These are phyloP conservation scores for Caenorhabditis afra DNA, from an alignment of 2,888 invertebrate species.

Conservation along the genomic window DNA sequence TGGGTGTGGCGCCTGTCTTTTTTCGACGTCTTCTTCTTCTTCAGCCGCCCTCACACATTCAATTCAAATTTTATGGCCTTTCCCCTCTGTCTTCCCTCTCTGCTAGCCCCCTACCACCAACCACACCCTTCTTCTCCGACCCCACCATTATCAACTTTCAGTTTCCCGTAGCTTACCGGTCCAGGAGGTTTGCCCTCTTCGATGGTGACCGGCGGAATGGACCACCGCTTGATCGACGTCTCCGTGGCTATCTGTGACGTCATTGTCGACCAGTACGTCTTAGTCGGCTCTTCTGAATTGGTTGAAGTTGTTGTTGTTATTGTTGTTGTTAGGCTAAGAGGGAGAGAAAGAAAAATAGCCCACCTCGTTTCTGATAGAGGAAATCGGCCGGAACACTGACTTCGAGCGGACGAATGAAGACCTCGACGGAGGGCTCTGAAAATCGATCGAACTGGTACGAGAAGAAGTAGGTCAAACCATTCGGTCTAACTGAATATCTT, in stretches of 20 bases:
- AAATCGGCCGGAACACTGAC: slow-evolving; percentile 64
- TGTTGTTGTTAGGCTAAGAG: not conserved
- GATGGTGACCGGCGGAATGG: slow-evolving; percentile 64
- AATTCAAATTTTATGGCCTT: slow-evolving; percentile 51
- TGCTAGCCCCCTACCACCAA: too few relatives aligned
- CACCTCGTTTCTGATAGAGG: slow-evolving; percentile 38
- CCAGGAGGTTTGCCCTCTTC: slow-evolving; percentile 70
- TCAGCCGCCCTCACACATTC: slow-evolving; percentile 18
- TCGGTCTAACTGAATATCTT: too few relatives aligned
- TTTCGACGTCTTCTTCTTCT: slow-evolving; percentile 1
- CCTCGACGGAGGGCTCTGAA: slow-evolving; percentile 59
- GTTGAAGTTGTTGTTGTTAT: too few relatives aligned
- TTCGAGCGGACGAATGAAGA: slow-evolving; percentile 67
- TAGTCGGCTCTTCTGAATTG: slow-evolving; percentile 26
- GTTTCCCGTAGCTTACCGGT: slow-evolving; percentile 61
- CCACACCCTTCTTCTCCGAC: slow-evolving; percentile 31
- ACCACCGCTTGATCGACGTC: slow-evolving; percentile 70
- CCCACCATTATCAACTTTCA: slow-evolving; percentile 1
- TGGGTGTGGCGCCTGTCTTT: slow-evolving; percentile 39
- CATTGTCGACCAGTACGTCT: slow-evolving; percentile 71
- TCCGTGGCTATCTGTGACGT: slow-evolving; percentile 68
- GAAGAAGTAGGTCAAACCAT: too few relatives aligned
- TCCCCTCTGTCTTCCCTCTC: too few relatives aligned
- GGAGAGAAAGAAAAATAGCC: not conserved
- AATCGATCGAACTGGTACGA: not conserved